Evolutionary conservation across 2,888 invertebrate species (phyloP), one percentile per base, ranked within the genome.

Genomic region (Clunio marinus): DNA sequence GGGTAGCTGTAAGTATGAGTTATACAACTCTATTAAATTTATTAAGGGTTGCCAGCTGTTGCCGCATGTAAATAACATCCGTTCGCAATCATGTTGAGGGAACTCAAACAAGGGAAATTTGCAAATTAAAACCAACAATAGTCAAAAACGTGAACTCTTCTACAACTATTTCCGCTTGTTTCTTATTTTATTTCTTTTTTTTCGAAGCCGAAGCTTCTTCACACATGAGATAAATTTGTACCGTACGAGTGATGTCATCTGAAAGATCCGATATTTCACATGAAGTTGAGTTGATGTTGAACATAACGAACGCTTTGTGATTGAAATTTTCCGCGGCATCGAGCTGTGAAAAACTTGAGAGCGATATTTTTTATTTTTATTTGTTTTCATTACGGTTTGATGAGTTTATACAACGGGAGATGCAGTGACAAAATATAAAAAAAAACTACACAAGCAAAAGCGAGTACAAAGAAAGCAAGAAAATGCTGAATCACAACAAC

Each of bases 341-440:
- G 63, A 63, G 15, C 63, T 46, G 24, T 63, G 46, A 63, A 63
- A 35, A 45, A 63, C 17, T 10, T 41, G 25, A 5, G 41, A 4
- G 58, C 5, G 24, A 51, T 4, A 51, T 13, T 22, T 22, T 22
- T 2, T 51, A 4, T 51, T 51, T 13, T 32, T 32, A n/a, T n/a
- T n/a, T n/a, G n/a, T n/a, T 13, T 32, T 32, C 35, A 8, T 32
- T 8, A 32, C 51, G n/a, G n/a, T 7, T 41, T 51, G n/a, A 5
- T n/a, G 51, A 8, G 51, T 51, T 51, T 51, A 2, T 32, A 32
- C 4, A 4, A 51, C 5, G 17, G 17, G 51, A 51, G 51, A 7
- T n/a, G 45, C n/a, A 15, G 15, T 32, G 35, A 32, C 35, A 13
- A 13, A 32, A 32, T 5, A 32, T 13, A 8, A 13, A 32, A 32